Base-by-base conservation (phyloP, 2,113 vertebrate species). In the Strix aluco region DNA sequence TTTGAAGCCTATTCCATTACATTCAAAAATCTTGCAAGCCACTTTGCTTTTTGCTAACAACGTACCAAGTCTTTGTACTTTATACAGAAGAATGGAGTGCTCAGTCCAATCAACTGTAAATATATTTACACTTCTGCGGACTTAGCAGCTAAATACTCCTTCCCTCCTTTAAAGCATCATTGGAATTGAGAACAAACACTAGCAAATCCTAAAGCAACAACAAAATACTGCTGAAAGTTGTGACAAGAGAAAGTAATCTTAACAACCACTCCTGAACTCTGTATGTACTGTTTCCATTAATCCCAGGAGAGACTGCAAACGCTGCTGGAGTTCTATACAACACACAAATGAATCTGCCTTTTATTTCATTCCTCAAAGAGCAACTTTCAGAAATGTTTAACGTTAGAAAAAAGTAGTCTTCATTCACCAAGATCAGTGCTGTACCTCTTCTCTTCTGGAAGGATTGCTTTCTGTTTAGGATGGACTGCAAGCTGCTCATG, bases 111-210 rank as follows among this genome's bases (percentile, higher is more conserved):
- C 8, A 36, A 34, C 86, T 93, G 95, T 86, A 89, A 97, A 94
- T 82, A 55, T 78, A 87, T 93, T 91, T 91, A 95, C 75, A 96
- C 36, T 95, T 95, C 73, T 57, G 86, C 49, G 67, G 87, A 95
- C 93, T 55, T 91, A 84, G 91, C 94, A 96, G 88, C 59, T 71
- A 58, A 84, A 81, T 92, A 86, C 69, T 85, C 90, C 83, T 93
- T 91, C 61, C 79, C 63, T 94, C 73, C 47, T 93, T 91, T 90
- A 95, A 96, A 95, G 80, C 90, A 90, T 96, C 73, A 71, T 15
- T 83, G 44, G 81, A 93, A 95, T 84, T 21, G 93, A 90, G 86
- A 83, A 78, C 51, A 91, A 96, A 92, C 25, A 71, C 49, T 65
- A 86, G 49, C 71, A 88, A 92, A 94, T 46, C 36, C 51, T 92